Evolutionary conservation across 2,797 vertebrate species (phyloP).

Genomic region (Lacerta bilineata): DNA sequence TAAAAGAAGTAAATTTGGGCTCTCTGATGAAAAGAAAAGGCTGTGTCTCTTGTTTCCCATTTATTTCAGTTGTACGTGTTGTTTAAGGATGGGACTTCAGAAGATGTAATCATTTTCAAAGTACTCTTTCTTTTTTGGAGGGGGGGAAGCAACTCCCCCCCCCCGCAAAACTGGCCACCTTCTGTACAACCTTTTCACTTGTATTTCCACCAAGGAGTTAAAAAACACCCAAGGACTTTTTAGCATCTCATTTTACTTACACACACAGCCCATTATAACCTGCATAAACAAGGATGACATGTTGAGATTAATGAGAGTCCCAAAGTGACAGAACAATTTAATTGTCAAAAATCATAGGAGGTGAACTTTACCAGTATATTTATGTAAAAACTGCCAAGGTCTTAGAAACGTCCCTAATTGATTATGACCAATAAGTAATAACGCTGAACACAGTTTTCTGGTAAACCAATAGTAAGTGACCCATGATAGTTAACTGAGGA

Average conservation of each 20-base stretch:
- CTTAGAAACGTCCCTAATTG: slow-evolving; percentile 92
- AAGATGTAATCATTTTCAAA: slow-evolving; percentile 40
- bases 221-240: slow-evolving; percentile 82
- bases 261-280: slow-evolving; percentile 87
- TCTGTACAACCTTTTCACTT: slow-evolving; percentile 73
- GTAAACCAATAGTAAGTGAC: slow-evolving; percentile 79
- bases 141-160: slow-evolving; percentile 48
- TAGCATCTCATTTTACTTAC: slow-evolving; percentile 83
- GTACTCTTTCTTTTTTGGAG: slow-evolving; percentile 59
- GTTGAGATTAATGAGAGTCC: slow-evolving; percentile 98
- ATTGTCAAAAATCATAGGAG: slow-evolving; percentile 94
- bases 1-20: slow-evolving; percentile 13
- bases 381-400: slow-evolving; percentile 87
- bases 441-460: slow-evolving; percentile 81
- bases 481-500: slow-evolving; percentile 77
- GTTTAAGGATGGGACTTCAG: slow-evolving; percentile 36
- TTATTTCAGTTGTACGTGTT: slow-evolving; percentile 22
- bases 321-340: slow-evolving; percentile 95
- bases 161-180: neutral
- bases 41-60: neutral
- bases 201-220: slow-evolving; percentile 82
- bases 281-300: slow-evolving; percentile 98
- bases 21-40: too few relatives aligned
- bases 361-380: slow-evolving; percentile 93
- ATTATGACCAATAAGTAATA: slow-evolving; percentile 95